Evolutionary conservation across 2,888 invertebrate genomes (phyloP).

Genomic region (Drymonia ruficornis): DNA sequence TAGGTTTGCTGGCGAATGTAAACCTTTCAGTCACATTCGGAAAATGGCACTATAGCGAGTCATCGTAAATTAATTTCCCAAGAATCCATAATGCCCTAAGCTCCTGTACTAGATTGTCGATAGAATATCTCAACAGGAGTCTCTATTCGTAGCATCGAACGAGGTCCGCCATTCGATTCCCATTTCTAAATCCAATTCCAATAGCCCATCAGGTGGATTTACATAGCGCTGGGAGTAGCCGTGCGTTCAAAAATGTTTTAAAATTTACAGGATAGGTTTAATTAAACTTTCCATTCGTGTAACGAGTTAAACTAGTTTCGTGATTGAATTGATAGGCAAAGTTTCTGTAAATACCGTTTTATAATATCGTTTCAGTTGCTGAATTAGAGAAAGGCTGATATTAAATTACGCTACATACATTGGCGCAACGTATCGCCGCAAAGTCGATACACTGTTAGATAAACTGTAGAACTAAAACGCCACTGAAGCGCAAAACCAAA

Average conservation of each 20-base stretch:
- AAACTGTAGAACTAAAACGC: background rate
- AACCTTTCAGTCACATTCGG: no score
- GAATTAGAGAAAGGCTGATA: no score
- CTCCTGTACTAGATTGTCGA: conserved; percentile 24
- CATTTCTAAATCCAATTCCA: conserved; percentile 58
- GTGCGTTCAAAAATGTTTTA: conserved; percentile 18
- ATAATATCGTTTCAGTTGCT: no score
- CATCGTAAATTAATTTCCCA: no score
- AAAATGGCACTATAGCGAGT: no score
- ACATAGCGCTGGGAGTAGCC: conserved; percentile 37
- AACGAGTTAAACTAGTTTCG: conserved; percentile 1
- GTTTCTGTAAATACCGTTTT: no score
- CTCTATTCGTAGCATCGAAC: conserved; percentile 45
- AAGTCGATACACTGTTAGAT: background rate
- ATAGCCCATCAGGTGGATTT: conserved; percentile 47
- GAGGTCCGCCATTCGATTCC: conserved; percentile 57
- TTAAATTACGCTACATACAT: no score
- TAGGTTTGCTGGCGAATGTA: no score
- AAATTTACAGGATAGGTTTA: conserved; percentile 10
- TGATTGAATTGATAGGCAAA: background rate
- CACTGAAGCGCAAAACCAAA: conserved; percentile 28
- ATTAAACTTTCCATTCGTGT: conserved; percentile 23
- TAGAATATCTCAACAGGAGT: conserved; percentile 51
- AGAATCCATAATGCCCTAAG: background rate
- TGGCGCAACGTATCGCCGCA: background rate